These are phyloP conservation scores for chimpanzee (Pan troglodytes) DNA, from an alignment of 2,113 vertebrate species.

Conservation along the genomic window NHGRI_mPanTro3-v2.1_pri NC_072417.2:91837501-91838000, in stretches of 20 bases:
- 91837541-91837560: background rate
- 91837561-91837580: background rate
- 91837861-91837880: rapidly evolving
- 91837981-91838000: no score
- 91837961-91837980: background rate
- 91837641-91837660: no score
- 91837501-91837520: rapidly evolving
- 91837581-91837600: background rate
- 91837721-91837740: background rate
- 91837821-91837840: background rate
- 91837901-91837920: no score
- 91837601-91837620: no score
- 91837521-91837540: rapidly evolving
- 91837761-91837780: background rate
- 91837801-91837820: background rate
- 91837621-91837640: background rate
- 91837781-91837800: background rate
- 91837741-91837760: background rate
- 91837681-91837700: rapidly evolving
- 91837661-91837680: no score
- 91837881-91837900: background rate
- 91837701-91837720: background rate
- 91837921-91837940: background rate
- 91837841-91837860: background rate
- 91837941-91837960: background rate